Base-by-base conservation (phyloP, 2,888 invertebrate genomes). In the Sthenelais limicola region DNA sequence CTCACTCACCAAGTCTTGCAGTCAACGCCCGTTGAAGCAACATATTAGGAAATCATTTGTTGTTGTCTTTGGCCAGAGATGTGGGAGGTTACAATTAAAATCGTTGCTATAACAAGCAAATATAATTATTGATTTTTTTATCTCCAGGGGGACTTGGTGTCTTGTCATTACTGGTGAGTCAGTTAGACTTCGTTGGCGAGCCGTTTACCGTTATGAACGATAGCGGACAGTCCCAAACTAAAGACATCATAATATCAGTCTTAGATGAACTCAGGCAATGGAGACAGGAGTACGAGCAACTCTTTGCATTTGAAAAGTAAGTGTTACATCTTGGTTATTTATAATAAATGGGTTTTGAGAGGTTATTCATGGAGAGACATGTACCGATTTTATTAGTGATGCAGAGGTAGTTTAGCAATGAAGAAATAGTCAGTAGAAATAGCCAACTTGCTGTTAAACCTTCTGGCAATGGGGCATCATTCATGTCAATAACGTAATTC, bases 191-290 rank as follows among this genome's bases (percentile, higher is more conserved):
- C 2, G 24, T 51, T 12, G 52, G n/a, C 4, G 56, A 33, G 12
- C 52, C 52, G 18, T 54, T 54, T n/a, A 56, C 54, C 18, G 70
- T 38, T 18, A 18, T 35, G 21, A 24, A 26, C 1, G 51, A 30
- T 0, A 28, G 43, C 2, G 67, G 24, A 5, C 30, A n/a, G 18
- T 67, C 47, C 21, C 4, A 32, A 3, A 21, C 47, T 28, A 43
- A 30, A 9, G 51, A 68, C 18, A 26, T 52, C 56, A 62, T 70
- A 32, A 28, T 71, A 24, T 77, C 74, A 26, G 76, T 78, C 1
- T 51, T 83, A 33, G 73, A 78, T 38, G 80, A 82, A 76, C 32
- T 83, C n/a, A 74, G 78, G 33, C 68, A 69, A 24, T 82, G 82
- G 82, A 81, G 77, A 15, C 73, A 78, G 12, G 58, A 75, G 62